These are phyloP conservation scores for Carassius carassius DNA, from an alignment of 2,113 vertebrate species.

Conservation along the genomic window DNA sequence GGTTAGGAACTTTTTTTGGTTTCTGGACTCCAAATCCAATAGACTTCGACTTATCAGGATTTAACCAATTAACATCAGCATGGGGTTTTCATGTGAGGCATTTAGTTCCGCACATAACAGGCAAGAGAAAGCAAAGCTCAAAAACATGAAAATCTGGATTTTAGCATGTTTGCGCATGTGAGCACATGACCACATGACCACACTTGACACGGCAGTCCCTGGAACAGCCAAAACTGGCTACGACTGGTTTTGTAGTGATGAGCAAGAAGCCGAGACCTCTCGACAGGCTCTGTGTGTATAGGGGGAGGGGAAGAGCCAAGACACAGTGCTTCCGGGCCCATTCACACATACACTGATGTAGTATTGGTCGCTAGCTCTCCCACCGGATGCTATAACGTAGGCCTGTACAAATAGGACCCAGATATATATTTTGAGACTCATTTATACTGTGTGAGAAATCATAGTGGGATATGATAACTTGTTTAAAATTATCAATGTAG, in stretches of 20 bases:
- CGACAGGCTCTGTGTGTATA: constrained; percentile 9
- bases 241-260: constrained; percentile 47
- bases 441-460: too few species aligned
- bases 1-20: background rate
- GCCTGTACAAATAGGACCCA: background rate
- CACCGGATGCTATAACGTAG: background rate
- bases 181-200: background rate
- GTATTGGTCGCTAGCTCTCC: background rate
- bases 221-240: constrained; percentile 32
- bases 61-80: background rate
- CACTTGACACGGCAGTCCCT: constrained; percentile 21
- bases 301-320: background rate
- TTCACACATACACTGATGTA: constrained; percentile 1
- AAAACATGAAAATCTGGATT: constrained; percentile 10
- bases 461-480: too few species aligned
- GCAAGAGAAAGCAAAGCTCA: background rate
- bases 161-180: background rate
- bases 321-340: background rate
- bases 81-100: background rate
- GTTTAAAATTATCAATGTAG: too few species aligned
- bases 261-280: constrained; percentile 40
- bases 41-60: background rate
- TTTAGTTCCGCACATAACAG: background rate
- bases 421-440: too few species aligned
- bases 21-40: background rate